Conservation (phyloP, 2,797 vertebrate species). For the Apogon hyalosoma region DNA sequence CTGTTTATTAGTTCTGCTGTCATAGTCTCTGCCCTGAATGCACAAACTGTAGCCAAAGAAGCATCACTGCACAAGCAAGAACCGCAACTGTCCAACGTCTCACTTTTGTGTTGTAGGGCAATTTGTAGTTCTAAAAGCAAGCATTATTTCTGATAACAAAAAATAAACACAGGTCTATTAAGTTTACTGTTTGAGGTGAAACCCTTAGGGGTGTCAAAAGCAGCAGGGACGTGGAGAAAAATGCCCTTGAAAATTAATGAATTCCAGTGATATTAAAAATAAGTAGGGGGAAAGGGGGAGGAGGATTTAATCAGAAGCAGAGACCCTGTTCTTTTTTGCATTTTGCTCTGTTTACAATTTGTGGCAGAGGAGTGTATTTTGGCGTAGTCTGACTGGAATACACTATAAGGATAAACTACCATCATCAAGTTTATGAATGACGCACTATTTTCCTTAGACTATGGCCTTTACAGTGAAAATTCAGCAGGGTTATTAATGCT, state of each 20-base stretch:
- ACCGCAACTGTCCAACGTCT: background rate
- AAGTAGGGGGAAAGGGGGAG: background rate
- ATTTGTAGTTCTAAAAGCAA: conserved; percentile 1
- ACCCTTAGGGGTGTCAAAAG: conserved; percentile 13
- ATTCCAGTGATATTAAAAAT: conserved; percentile 35
- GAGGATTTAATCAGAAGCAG: conserved; percentile 27
- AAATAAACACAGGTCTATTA: conserved; percentile 2
- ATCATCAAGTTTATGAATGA: background rate
- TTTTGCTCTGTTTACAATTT: conserved; percentile 21
- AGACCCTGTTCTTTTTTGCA: conserved; percentile 10
- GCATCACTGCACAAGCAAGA: background rate
- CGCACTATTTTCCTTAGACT: no score
- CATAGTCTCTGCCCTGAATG: background rate
- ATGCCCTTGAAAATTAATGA: conserved; percentile 49
- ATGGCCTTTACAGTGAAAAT: no score
- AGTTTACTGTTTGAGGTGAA: background rate
- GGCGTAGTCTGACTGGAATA: background rate
- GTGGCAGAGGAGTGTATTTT: background rate
- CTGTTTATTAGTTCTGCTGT: conserved; percentile 20
- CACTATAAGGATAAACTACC: background rate
- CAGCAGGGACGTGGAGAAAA: conserved; percentile 15
- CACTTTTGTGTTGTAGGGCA: background rate
- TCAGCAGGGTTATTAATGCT: no score
- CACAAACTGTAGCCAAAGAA: conserved; percentile 7
- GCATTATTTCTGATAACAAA: conserved; percentile 2